Base-by-base conservation (phyloP, 2,797 vertebrate species). In the Acomys russatus region DNA sequence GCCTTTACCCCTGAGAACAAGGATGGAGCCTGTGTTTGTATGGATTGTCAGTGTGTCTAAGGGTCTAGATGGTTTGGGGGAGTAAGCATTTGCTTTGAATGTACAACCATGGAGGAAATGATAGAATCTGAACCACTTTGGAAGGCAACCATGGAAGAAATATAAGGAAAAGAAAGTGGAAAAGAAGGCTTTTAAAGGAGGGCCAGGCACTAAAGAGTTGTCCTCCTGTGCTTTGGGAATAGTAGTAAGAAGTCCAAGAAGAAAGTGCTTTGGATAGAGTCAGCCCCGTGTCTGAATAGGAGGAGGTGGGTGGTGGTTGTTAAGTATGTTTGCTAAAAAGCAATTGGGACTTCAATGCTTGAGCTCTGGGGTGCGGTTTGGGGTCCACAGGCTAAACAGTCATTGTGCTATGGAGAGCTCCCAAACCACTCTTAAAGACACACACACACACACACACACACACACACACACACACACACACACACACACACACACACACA, bases 11-110 rank as follows among this genome's bases (percentile, higher is more conserved):
- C 76, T 63, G 35, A 89, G 59, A 85, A n/a, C 85, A 64, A 66
- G 4, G 15, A 12, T 4, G 71, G 66, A 88, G 30, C 20, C 63
- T 25, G 61, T 38, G 18, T 80, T 54, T 93, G 68, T 30, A 18
- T 1, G 61, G n/a, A 86, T n/a, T 61, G 51, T 18, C 82, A 59
- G 20, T 84, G 61, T 64, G 80, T 51, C 49, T 23, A 49, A 71
- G 64, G 54, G 51, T 61, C 86, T 80, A 79, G 70, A 93, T 59
- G 68, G 71, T 49, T 84, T 64, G 70, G 82, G 90, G 8, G 82
- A 92, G 22, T 23, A 80, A 44, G 22, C 33, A 18, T 92, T 92
- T 64, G 70, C 30, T 96, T 76, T 89, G 74, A 76, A 71, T 68
- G 82, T 64, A 44, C 4, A 51, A 83, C 83, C 22, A 35, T 33